Conservation (phyloP, 2,888 invertebrate genomes). For the Apamea monoglypha region DNA sequence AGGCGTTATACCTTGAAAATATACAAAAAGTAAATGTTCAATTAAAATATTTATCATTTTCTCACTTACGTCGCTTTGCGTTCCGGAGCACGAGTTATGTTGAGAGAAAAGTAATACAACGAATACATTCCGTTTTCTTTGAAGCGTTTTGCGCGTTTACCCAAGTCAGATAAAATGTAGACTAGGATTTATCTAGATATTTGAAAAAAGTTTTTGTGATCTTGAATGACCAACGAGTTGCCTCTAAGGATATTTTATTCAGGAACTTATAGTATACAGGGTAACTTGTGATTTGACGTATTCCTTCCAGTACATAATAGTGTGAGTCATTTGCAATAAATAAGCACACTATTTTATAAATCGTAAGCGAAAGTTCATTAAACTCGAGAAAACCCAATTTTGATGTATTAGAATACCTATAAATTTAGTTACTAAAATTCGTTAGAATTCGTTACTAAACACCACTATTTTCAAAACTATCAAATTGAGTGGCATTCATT, state of each 20-base stretch:
- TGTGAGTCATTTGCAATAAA: neutral
- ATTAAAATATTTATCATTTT: constrained; percentile 73
- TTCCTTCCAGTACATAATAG: neutral
- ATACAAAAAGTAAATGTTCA: constrained; percentile 66
- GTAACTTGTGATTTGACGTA: neutral
- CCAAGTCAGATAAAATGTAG: neutral
- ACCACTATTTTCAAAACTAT: no score
- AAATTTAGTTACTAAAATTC: no score
- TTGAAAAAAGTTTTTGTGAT: neutral
- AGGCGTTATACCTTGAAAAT: constrained; percentile 67
- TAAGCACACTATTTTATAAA: no score
- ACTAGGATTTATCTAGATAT: neutral
- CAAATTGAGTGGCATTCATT: no score
- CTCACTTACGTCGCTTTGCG: constrained; percentile 65
- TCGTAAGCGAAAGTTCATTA: neutral
- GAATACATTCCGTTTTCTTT: constrained; percentile 7
- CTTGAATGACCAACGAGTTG: neutral
- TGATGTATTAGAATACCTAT: no score
- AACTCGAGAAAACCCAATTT: neutral
- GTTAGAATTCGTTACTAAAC: no score
- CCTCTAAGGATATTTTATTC: no score
- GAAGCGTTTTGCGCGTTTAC: neutral
- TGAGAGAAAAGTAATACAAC: constrained; percentile 15
- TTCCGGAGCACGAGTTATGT: constrained; percentile 63
- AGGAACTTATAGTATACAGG: neutral